Percentiles rank a stretch among this genome's conserved stretches.
Conservation (phyloP, 1,140 invertebrate genomes). For the Coelopa frigida region DNA sequence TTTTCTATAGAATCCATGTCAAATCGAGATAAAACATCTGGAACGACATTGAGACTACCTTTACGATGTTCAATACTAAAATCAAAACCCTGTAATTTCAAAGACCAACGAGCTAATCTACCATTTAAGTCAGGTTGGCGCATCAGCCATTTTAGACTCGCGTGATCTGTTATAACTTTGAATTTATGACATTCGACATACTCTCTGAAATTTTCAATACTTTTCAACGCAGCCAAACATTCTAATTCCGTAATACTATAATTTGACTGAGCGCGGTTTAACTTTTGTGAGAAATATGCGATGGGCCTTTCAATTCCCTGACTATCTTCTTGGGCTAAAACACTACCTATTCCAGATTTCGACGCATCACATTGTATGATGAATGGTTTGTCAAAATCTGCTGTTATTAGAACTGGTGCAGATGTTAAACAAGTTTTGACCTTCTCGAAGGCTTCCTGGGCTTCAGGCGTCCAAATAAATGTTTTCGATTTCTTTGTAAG, state of each 20-base stretch:
- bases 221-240: constrained; percentile 6
- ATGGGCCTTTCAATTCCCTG: constrained; percentile 12
- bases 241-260: constrained; percentile 8
- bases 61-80: too few species aligned
- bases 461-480: constrained; percentile 5
- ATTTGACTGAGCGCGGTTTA: constrained; percentile 7
- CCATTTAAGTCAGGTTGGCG: too few species aligned
- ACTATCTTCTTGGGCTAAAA: constrained; percentile 15
- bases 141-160: constrained; percentile 5
- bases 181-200: constrained; percentile 6
- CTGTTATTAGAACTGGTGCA: constrained; percentile 24
- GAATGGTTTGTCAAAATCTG: constrained; percentile 20
- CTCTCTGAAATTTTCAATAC: constrained; percentile 3
- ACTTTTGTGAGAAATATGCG: constrained; percentile 6
- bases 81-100: too few species aligned
- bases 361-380: constrained; percentile 15
- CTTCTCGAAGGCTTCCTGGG: neutral
- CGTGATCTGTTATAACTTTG: constrained; percentile 7
- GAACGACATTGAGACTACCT: too few species aligned
- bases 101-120: too few species aligned
- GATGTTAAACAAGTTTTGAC: constrained; percentile 10
- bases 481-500: constrained; percentile 24
- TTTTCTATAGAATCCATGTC: too few species aligned
- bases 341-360: constrained; percentile 14
- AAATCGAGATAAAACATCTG: too few species aligned